A percentile compares a stretch with the other conserved stretches of the same genome.
Conservation (phyloP, 2,797 vertebrate species). For the Pangasius krempfi region DNA sequence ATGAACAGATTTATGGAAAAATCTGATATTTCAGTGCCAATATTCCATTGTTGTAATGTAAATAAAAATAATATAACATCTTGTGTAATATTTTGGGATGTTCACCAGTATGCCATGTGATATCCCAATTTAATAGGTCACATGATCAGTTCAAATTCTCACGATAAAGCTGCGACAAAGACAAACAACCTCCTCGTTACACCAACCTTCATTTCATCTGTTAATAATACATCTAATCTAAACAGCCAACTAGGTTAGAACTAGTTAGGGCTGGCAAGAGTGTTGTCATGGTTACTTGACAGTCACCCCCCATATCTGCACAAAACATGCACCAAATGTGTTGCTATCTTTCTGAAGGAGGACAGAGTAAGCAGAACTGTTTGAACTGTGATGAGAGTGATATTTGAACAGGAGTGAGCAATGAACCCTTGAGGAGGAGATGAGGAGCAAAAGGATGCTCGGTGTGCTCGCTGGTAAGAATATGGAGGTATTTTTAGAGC, state of each 20-base stretch:
- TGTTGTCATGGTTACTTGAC: neutral
- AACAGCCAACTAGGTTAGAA: neutral
- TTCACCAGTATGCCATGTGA: neutral
- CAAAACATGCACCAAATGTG: neutral
- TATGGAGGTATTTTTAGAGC: constrained; percentile 35
- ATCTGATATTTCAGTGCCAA: neutral
- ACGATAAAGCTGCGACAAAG: neutral
- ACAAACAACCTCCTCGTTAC: neutral
- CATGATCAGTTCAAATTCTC: neutral
- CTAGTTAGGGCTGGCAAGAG: neutral
- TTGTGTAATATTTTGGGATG: neutral
- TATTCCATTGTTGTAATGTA: neutral
- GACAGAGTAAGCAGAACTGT: neutral
- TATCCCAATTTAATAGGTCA: neutral
- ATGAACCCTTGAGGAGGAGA: neutral
- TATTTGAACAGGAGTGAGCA: neutral
- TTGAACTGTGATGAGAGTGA: neutral
- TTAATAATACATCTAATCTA: neutral
- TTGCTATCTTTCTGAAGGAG: neutral
- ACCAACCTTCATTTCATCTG: neutral
- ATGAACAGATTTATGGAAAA: neutral
- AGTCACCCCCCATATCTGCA: neutral
- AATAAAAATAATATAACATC: neutral
- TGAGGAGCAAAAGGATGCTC: neutral
- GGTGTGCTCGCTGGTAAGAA: constrained; percentile 21